Percentiles rank a stretch among this genome's conserved stretches.
These are phyloP conservation scores for Epinephelus malabaricus DNA, from an alignment of 2,797 vertebrate species.

Conservation along the genomic window DNA sequence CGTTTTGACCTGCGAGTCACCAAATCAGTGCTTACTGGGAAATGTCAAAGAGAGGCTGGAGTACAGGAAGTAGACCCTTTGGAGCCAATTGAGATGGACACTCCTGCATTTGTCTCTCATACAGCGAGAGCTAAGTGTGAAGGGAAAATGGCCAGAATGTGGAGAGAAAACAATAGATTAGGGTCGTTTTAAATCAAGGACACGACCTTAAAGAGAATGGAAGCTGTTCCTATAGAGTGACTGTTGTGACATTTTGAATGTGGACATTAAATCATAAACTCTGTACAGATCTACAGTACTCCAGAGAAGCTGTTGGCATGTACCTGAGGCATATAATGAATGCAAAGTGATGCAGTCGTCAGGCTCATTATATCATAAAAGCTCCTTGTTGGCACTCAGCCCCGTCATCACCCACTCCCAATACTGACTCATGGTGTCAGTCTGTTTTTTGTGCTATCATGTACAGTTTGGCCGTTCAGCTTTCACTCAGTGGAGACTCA, in stretches of 20 bases:
- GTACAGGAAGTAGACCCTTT: constrained; percentile 31
- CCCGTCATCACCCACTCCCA: constrained; percentile 51
- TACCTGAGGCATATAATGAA: constrained; percentile 49
- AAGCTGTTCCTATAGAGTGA: neutral
- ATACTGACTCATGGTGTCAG: constrained; percentile 52
- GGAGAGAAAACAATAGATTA: neutral
- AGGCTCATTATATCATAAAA: constrained; percentile 69
- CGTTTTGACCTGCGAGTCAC: neutral
- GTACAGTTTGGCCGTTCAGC: constrained; percentile 34
- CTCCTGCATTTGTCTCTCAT: constrained; percentile 17
- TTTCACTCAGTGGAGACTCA: constrained; percentile 13
- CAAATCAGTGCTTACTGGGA: constrained; percentile 14
- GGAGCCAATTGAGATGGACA: constrained; percentile 45
- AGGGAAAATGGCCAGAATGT: neutral
- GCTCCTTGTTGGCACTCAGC: constrained; percentile 60
- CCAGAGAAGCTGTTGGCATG: constrained; percentile 28
- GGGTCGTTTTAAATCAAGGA: neutral
- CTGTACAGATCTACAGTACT: constrained; percentile 1
- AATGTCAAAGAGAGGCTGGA: neutral
- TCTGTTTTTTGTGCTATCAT: constrained; percentile 37
- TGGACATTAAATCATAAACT: constrained; percentile 16
- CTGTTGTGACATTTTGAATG: constrained; percentile 28
- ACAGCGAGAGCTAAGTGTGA: neutral
- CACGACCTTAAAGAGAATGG: neutral
- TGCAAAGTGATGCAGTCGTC: constrained; percentile 63